Percentiles rank a stretch among this genome's conserved stretches.
Evolutionary conservation across 1,140 invertebrate species (phyloP).

Genomic region (Penaeus indicus): DNA sequence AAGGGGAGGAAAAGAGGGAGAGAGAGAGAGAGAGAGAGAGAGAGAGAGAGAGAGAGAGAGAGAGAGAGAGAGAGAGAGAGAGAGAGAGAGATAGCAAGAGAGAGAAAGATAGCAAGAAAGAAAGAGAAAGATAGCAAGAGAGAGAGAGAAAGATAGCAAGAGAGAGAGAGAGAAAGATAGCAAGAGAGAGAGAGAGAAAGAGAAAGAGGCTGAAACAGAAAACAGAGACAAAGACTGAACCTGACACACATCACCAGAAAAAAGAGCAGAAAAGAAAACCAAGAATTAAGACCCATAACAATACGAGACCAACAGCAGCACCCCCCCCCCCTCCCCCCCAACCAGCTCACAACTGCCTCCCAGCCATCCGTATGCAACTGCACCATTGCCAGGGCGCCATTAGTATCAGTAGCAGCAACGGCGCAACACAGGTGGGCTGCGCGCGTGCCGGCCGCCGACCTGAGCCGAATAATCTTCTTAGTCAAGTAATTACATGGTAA

Average conservation of each 20-base stretch:
- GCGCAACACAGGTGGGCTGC: too few species aligned
- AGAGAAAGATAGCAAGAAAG: too few species aligned
- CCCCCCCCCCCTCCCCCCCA: not conserved
- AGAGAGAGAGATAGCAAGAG: too few species aligned
- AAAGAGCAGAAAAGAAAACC: not conserved
- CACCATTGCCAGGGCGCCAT: too few species aligned
- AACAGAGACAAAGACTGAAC: not conserved
- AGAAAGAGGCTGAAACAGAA: not conserved
- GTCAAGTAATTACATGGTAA: constrained; percentile 62
- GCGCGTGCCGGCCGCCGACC: too few species aligned
- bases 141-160: too few species aligned
- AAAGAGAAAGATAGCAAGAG: too few species aligned
- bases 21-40: not conserved
- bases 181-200: too few species aligned
- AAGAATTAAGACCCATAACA: not conserved
- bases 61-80: constrained; percentile 22
- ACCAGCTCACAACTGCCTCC: constrained; percentile 15
- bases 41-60: not conserved
- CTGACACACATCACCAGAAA: constrained; percentile 19
- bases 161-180: too few species aligned
- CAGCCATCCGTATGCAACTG: not conserved
- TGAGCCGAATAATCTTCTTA: constrained; percentile 47
- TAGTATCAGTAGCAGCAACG: too few species aligned
- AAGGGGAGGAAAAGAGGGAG: not conserved
- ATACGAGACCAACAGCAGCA: not conserved